A percentile compares a stretch with the other conserved stretches of the same genome.
These are phyloP conservation scores for Pituophis catenifer DNA, from an alignment of 2,113 vertebrate genomes.

Conservation along the genomic window DNA sequence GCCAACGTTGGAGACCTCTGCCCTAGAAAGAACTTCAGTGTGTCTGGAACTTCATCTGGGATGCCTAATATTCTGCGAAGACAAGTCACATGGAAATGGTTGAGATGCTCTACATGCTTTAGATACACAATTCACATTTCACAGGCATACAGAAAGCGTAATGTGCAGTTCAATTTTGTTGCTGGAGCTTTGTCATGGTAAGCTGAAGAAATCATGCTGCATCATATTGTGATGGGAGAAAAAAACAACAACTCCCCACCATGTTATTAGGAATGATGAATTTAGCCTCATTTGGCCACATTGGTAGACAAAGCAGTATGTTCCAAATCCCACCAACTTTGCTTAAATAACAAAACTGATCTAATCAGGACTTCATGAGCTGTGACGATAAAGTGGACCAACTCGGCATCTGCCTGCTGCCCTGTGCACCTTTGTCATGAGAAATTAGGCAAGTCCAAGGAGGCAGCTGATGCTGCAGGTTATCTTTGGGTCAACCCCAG, in stretches of 20 bases:
- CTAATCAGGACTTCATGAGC: background rate
- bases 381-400: background rate
- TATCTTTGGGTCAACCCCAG: constrained; percentile 45
- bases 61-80: background rate
- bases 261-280: background rate
- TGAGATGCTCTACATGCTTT: background rate
- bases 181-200: background rate
- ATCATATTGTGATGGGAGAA: background rate
- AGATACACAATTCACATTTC: background rate
- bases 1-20: too few relatives aligned
- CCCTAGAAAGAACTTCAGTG: too few relatives aligned
- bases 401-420: constrained; percentile 28
- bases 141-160: background rate
- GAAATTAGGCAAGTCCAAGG: constrained; percentile 10
- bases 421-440: constrained; percentile 13
- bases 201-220: background rate
- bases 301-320: background rate
- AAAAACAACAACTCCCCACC: accelerated
- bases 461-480: constrained; percentile 48
- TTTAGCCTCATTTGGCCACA: background rate
- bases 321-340: background rate
- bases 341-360: background rate
- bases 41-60: background rate
- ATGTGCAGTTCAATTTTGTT: background rate
- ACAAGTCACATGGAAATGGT: background rate